phyloP scores from a whole-genome alignment of 2,797 vertebrate species.

The Anomalospiza imberbis region DNA sequence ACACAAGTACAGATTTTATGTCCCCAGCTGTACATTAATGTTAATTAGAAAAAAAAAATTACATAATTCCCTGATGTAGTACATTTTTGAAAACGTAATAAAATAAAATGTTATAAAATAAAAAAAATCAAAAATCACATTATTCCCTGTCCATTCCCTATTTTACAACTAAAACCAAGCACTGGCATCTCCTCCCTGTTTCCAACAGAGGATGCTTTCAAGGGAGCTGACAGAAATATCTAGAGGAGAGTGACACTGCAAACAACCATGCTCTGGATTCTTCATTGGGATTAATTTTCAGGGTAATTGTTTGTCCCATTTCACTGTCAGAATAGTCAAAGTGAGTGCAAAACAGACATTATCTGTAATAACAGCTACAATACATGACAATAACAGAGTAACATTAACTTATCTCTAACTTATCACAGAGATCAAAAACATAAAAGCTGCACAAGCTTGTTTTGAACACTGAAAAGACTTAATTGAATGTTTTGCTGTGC shows the following conservation, averaged over 20 bases:
- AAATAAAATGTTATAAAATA: not conserved
- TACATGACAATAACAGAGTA: accelerated
- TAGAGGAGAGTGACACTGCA: not conserved
- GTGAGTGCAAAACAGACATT: not conserved
- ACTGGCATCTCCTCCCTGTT: not conserved
- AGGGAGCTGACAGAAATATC: not conserved
- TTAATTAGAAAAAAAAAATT: not conserved
- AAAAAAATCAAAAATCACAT: not conserved
- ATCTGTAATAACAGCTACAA: not conserved
- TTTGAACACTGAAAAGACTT: not conserved
- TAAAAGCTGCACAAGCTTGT: not conserved
- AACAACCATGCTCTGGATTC: not conserved
- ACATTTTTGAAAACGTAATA: not conserved
- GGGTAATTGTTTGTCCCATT: not conserved
- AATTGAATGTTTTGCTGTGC: not conserved
- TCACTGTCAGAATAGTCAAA: not conserved
- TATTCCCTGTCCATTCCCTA: not conserved
- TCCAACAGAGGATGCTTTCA: not conserved
- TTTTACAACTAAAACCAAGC: not conserved
- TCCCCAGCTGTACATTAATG: not conserved
- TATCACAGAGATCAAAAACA: not conserved
- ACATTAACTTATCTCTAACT: not conserved
- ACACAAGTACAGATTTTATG: not conserved
- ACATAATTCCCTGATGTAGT: not conserved
- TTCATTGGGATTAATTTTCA: not conserved